Evolutionary conservation across 2,113 vertebrate species (phyloP).

Genomic region (Actenoides lindsayi): DNA sequence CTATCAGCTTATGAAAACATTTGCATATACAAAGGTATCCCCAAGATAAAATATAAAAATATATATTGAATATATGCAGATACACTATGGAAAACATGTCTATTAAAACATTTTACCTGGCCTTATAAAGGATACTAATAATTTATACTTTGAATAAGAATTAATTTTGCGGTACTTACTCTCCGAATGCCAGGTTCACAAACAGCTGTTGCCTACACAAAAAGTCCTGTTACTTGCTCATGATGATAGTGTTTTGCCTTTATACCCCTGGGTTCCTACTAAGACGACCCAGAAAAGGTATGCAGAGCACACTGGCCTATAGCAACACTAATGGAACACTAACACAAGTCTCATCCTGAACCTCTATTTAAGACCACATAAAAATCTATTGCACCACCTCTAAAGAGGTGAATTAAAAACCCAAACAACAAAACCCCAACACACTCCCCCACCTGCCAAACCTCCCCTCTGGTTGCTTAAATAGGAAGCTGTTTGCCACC

Average conservation of each 20-base stretch:
- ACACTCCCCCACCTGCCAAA: background rate
- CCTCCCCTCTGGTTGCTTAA: background rate
- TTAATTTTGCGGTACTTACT: background rate
- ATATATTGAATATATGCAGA: background rate
- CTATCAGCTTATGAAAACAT: slow-evolving; percentile 9
- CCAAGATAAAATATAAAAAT: slow-evolving; percentile 2
- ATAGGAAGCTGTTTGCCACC: background rate
- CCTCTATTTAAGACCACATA: background rate
- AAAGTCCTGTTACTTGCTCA: background rate
- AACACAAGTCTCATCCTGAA: background rate
- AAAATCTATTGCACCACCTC: background rate
- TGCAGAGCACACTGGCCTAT: background rate
- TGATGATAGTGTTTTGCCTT: background rate
- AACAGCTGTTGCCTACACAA: background rate
- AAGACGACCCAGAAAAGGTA: background rate
- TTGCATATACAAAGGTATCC: slow-evolving; percentile 4
- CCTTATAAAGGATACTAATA: background rate
- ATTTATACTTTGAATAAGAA: background rate
- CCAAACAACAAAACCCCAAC: background rate
- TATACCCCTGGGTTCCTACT: background rate
- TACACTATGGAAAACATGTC: background rate
- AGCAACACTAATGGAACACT: background rate
- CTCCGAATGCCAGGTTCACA: background rate
- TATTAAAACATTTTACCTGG: background rate
- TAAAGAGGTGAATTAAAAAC: background rate